Conservation (phyloP, 2,113 vertebrate species). For the Aythya baeri region DNA sequence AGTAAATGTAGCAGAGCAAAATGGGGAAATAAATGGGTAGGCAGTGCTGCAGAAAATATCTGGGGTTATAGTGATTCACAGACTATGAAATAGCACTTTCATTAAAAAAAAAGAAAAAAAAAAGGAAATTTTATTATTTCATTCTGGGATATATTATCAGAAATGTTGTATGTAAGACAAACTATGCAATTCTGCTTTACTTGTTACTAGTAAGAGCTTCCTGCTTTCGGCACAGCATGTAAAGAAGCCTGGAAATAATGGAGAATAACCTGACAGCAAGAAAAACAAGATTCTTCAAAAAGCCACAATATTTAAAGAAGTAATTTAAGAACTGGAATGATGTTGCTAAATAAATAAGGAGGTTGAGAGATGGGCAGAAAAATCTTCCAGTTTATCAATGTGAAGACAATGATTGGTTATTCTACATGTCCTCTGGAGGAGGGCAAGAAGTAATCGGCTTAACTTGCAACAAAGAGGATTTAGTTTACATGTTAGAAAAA, state of each 20-base stretch:
- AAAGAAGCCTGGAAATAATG: background rate
- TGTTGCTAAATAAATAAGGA: background rate
- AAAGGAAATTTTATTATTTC: background rate
- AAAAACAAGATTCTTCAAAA: background rate
- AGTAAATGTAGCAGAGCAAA: background rate
- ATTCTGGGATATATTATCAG: background rate
- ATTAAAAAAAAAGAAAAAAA: background rate
- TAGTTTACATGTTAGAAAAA: background rate
- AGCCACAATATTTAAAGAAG: background rate
- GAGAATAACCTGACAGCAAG: background rate
- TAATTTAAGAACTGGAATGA: background rate
- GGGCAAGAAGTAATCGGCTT: conserved; percentile 15
- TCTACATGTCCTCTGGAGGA: background rate
- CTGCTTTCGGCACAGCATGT: background rate
- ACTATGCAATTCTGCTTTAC: conserved; percentile 57
- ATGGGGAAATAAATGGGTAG: background rate
- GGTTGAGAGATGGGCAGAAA: background rate
- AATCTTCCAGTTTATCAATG: background rate
- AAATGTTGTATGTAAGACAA: conserved; percentile 20
- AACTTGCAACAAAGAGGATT: conserved; percentile 50
- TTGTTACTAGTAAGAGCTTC: conserved; percentile 25
- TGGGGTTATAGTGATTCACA: background rate
- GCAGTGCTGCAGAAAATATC: conserved; percentile 16
- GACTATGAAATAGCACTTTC: background rate
- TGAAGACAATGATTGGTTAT: background rate